A percentile compares a stretch with the other conserved stretches of the same genome.
Conservation (phyloP, 2,888 invertebrate genomes). For the Euphydryas editha region DNA sequence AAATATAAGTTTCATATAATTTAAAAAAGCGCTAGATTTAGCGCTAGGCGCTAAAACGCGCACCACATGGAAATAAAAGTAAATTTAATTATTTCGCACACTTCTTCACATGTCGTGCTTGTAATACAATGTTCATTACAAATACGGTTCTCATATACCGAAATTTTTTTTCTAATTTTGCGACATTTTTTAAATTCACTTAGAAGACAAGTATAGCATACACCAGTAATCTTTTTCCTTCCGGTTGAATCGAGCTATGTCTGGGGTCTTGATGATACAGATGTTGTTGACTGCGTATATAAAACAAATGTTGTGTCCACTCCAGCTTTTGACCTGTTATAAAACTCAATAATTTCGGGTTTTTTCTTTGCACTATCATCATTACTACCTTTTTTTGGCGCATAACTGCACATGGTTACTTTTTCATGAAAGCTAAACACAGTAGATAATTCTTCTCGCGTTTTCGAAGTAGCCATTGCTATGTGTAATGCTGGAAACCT, state of each 20-base stretch:
- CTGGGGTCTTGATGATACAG: not conserved
- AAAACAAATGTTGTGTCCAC: not conserved
- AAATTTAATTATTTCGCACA: not conserved
- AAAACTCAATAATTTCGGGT: conserved; percentile 2
- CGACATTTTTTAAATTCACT: not conserved
- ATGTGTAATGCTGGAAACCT: too few species aligned
- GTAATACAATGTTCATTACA: too few species aligned
- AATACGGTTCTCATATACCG: not conserved
- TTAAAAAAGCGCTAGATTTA: too few species aligned
- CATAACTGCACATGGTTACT: not conserved
- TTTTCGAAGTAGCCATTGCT: too few species aligned
- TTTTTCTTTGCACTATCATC: not conserved
- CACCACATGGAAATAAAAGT: too few species aligned
- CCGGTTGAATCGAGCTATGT: not conserved
- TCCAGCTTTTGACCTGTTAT: not conserved
- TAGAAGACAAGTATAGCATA: not conserved
- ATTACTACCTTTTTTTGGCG: not conserved
- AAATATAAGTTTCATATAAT: too few species aligned
- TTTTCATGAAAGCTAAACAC: not conserved
- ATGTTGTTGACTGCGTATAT: not conserved
- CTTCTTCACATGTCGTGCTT: not conserved
- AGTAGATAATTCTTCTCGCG: not conserved
- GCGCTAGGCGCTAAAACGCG: too few species aligned
- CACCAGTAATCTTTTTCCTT: not conserved
- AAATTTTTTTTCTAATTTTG: not conserved